Conservation (phyloP, 2,113 vertebrate genomes). For the Archilochus colubris region DNA sequence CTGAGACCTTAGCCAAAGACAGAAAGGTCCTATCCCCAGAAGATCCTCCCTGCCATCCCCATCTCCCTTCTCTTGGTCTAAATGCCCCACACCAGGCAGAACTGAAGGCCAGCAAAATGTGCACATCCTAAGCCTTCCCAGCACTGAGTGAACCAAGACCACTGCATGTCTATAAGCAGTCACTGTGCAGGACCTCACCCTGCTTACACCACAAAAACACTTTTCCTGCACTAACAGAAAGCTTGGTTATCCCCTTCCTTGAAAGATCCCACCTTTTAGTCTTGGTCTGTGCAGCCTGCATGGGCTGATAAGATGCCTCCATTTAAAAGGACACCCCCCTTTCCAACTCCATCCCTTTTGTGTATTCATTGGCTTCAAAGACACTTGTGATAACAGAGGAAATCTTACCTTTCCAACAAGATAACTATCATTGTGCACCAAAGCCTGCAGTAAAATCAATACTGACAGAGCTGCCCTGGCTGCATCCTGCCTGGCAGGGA, state of each 20-base stretch:
- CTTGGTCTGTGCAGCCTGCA: neutral
- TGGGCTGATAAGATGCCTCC: neutral
- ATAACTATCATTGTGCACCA: neutral
- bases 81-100: neutral
- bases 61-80: neutral
- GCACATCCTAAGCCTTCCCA: neutral
- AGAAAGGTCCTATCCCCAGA: neutral
- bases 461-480: constrained; percentile 41
- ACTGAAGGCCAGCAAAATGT: neutral
- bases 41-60: too few species aligned
- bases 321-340: neutral
- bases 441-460: constrained; percentile 47
- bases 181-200: neutral
- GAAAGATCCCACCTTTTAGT: neutral
- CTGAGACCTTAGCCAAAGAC: neutral
- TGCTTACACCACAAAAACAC: neutral
- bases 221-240: neutral
- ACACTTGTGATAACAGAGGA: neutral
- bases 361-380: constrained; percentile 42
- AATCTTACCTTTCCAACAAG: neutral
- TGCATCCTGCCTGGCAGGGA: neutral
- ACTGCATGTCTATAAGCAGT: neutral
- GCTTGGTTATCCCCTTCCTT: fast-evolving
- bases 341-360: neutral
- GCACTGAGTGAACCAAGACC: neutral